Conservation (phyloP, 2,888 invertebrate genomes). For the Latheticus oryzae region DNA sequence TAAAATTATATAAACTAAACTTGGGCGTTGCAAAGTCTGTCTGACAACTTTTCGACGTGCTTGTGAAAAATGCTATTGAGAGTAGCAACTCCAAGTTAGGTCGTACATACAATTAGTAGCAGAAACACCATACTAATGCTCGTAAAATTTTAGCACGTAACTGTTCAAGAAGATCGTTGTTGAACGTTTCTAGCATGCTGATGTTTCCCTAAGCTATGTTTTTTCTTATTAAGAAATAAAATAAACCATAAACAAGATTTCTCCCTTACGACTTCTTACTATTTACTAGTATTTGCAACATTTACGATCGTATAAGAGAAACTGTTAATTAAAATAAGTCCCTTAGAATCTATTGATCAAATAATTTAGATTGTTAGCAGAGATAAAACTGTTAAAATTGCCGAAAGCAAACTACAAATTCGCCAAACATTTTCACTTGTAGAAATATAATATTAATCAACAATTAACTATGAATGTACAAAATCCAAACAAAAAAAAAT, state of each 20-base stretch:
- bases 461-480: too few species aligned
- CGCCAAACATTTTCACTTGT: too few species aligned
- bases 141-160: constrained; percentile 35
- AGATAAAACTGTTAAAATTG: too few species aligned
- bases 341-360: too few species aligned
- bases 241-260: constrained; percentile 32
- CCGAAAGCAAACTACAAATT: too few species aligned
- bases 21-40: constrained; percentile 35
- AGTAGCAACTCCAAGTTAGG: constrained; percentile 24
- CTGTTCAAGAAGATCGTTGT: constrained; percentile 32
- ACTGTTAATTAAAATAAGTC: constrained; percentile 18
- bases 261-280: constrained; percentile 14
- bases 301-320: constrained; percentile 6
- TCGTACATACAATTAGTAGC: constrained; percentile 33
- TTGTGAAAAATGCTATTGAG: constrained; percentile 38
- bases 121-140: constrained; percentile 24
- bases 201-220: constrained; percentile 18
- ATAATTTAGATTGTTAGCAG: too few species aligned
- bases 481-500: too few species aligned
- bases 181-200: constrained; percentile 23
- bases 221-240: constrained; percentile 35
- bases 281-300: constrained; percentile 22
- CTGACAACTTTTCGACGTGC: constrained; percentile 35
- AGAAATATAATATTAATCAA: too few species aligned
- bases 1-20: constrained; percentile 42